Evolutionary conservation across 2,113 vertebrate genomes (phyloP), one percentile per base, ranked within the genome.

Genomic region (Gopherus flavomarginatus): DNA sequence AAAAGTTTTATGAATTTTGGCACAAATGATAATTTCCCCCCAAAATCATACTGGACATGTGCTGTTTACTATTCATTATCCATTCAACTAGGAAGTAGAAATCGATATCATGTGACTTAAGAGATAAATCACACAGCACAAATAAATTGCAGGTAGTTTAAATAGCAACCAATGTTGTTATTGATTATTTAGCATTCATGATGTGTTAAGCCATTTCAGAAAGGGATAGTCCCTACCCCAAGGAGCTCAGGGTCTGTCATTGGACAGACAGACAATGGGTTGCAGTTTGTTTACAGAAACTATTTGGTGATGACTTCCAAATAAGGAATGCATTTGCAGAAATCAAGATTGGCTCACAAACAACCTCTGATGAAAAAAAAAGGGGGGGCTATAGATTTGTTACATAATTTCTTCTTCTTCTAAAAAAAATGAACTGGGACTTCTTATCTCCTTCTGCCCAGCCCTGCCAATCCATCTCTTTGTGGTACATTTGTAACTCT

Each of bases 61-160:
- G n/a, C 53, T 5, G 0, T 6, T 78, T n/a, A 0, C 12, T 5
- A 2, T n/a, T 56, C 6, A 35, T 92, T 56, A 29, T 3, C 35
- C n/a, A 72, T 35, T 54, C 0, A 0, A 0, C 27, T 0, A 6
- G 49, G 0, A 11, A 75, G 78, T 56, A 85, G 57, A 35, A 89
- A 92, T 92, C 62, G 44, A 57, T 3, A 8, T 69, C 83, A 1
- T 13, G 87, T 81, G 53, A 0, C 5, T 54, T 1, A 2, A 72
- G 1, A 2, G 53, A 50, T 31, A 31, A 38, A 22, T 72, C n/a
- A 72, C 65, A 72, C 35, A 72, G n/a, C n/a, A 72, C n/a, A 72
- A 72, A 38, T 38, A 72, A 72, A 38, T 72, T 72, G n/a, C 17
- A 72, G 38, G 38, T 72, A 72, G 17, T 72, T 19, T n/a, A 69